Conservation (phyloP, 2,113 vertebrate genomes). For the Orycteropus afer region DNA sequence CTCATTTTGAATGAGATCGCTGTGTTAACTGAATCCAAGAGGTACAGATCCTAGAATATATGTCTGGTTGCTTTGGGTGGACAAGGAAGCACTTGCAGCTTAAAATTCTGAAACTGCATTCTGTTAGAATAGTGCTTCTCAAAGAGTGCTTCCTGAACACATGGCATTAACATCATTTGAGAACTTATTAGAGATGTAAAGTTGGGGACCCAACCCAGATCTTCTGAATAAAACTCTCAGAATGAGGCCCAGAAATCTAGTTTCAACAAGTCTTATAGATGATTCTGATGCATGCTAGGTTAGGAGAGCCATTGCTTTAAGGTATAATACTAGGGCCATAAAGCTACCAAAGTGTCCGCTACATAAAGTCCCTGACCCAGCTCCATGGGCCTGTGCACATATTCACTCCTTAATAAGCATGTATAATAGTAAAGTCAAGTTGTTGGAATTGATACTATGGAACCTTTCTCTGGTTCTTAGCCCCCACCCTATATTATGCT, state of each 20-base stretch:
- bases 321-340: background rate
- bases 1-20: background rate
- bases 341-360: background rate
- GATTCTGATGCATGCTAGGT: background rate
- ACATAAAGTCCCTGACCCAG: background rate
- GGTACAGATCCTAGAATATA: background rate
- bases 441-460: constrained; percentile 13
- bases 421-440: background rate
- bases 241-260: background rate
- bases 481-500: background rate
- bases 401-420: background rate
- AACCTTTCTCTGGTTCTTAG: background rate
- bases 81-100: background rate
- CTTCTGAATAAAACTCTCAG: constrained; percentile 18
- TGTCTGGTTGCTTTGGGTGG: background rate
- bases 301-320: background rate
- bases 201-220: background rate
- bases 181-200: background rate
- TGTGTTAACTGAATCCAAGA: background rate
- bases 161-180: background rate
- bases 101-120: constrained; percentile 18
- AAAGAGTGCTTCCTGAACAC: background rate
- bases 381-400: background rate
- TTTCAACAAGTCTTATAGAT: background rate
- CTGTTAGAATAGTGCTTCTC: background rate